phyloP scores from a whole-genome alignment of 1,140 invertebrate genomes.

The Monochamus saltuarius region DNA sequence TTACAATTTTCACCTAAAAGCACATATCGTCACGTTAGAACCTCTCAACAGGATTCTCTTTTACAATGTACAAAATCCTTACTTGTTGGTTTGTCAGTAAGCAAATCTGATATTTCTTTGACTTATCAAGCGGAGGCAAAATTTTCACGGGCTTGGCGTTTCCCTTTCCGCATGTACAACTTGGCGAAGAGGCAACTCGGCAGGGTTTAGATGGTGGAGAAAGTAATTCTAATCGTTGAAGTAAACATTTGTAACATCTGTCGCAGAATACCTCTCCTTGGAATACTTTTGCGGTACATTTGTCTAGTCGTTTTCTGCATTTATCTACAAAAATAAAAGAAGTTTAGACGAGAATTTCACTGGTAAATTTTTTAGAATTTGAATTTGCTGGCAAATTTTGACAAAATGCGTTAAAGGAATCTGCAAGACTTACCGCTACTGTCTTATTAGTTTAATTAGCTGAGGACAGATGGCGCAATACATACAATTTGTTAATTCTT shows the following conservation, averaged over 20 bases:
- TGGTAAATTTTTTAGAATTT: no score
- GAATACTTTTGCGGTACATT: constrained; percentile 44
- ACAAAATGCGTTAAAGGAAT: not conserved
- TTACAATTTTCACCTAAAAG: constrained; percentile 15
- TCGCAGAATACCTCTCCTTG: constrained; percentile 51
- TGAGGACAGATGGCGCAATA: no score
- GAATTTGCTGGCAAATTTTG: constrained; percentile 4
- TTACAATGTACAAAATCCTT: constrained; percentile 4
- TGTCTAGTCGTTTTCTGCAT: constrained; percentile 47
- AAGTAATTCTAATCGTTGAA: constrained; percentile 27
- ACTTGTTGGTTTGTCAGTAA: constrained; percentile 24
- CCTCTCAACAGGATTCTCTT: constrained; percentile 5
- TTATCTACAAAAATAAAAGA: constrained; percentile 37
- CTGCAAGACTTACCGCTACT: no score
- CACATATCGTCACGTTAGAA: constrained; percentile 13
- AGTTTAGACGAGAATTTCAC: no score
- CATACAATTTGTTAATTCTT: no score
- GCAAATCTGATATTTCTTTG: constrained; percentile 17
- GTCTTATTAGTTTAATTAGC: no score
- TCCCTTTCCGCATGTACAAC: constrained; percentile 27
- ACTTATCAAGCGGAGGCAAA: constrained; percentile 1
- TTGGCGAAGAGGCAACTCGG: constrained; percentile 32
- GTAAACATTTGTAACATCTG: constrained; percentile 27
- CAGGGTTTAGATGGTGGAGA: constrained; percentile 28
- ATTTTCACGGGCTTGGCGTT: not conserved